Evolutionary conservation across 2,888 invertebrate genomes (phyloP).

Genomic region (Lapara coniferarum): DNA sequence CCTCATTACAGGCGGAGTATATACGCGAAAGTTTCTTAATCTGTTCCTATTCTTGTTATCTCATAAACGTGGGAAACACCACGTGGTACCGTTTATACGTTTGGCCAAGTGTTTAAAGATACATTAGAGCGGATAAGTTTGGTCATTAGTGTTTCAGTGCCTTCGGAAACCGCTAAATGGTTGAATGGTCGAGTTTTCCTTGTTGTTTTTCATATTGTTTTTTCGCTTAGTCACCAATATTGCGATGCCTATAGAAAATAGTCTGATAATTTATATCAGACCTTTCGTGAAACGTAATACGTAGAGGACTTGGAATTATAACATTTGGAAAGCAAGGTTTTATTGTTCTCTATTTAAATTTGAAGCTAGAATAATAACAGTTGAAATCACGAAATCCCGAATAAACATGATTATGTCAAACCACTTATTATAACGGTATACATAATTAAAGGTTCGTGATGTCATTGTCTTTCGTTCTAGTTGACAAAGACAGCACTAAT

Average conservation of each 20-base stretch:
- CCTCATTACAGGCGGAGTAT: conserved; percentile 58
- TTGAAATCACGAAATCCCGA: too few species aligned
- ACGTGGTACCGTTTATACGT: conserved; percentile 30
- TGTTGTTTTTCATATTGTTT: background rate
- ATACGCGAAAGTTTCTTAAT: conserved; percentile 69
- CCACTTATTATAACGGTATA: too few species aligned
- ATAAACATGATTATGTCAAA: too few species aligned
- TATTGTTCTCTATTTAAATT: too few species aligned
- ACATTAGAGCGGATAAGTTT: conserved; percentile 66
- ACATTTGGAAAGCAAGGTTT: too few species aligned
- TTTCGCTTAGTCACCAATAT: background rate
- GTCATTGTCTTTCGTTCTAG: too few species aligned
- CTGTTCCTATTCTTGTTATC: conserved; percentile 46
- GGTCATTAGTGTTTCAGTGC: conserved; percentile 60
- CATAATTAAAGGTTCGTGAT: too few species aligned
- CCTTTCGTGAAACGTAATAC: too few species aligned
- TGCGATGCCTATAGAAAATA: background rate
- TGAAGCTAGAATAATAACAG: too few species aligned
- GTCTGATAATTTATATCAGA: too few species aligned
- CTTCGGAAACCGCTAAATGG: conserved; percentile 35
- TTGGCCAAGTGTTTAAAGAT: conserved; percentile 65
- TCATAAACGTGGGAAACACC: conserved; percentile 26
- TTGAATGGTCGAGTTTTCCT: background rate
- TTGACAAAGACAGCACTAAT: too few species aligned
- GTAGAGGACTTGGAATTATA: too few species aligned